These are phyloP conservation scores for Heliconius sara DNA, from an alignment of 2,888 invertebrate genomes.

Conservation along the genomic window DNA sequence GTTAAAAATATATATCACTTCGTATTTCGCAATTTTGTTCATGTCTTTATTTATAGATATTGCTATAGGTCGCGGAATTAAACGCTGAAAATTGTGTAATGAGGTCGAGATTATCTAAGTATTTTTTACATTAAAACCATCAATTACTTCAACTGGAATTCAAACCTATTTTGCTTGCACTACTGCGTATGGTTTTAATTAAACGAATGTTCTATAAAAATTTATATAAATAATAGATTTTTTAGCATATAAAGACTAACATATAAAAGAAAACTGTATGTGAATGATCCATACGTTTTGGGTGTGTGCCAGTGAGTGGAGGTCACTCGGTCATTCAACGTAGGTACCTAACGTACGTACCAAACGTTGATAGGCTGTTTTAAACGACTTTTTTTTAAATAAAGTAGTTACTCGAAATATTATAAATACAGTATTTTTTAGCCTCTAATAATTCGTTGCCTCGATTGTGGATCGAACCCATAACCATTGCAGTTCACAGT, in stretches of 20 bases:
- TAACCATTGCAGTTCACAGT: no score
- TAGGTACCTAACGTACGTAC: background rate
- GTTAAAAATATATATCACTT: background rate
- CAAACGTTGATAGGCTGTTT: background rate
- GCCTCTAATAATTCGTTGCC: background rate
- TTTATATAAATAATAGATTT: slow-evolving; percentile 14
- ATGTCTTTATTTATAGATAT: background rate
- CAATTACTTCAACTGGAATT: background rate
- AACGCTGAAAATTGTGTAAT: background rate
- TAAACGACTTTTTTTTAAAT: background rate
- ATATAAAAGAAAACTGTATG: slow-evolving; percentile 62
- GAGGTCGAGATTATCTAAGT: background rate
- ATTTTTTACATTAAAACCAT: background rate
- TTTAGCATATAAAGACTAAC: slow-evolving; percentile 25
- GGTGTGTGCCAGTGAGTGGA: slow-evolving; percentile 40
- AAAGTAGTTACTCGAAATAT: background rate
- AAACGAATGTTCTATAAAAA: background rate
- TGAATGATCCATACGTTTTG: slow-evolving; percentile 48
- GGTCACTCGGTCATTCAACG: slow-evolving; percentile 49
- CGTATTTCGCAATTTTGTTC: background rate
- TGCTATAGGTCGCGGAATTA: background rate
- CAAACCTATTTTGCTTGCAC: background rate
- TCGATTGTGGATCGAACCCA: background rate
- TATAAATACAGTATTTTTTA: background rate
- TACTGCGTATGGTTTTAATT: background rate